phyloP scores from a whole-genome alignment of 1,140 invertebrate genomes.

The Cecropterus lyciades region DNA sequence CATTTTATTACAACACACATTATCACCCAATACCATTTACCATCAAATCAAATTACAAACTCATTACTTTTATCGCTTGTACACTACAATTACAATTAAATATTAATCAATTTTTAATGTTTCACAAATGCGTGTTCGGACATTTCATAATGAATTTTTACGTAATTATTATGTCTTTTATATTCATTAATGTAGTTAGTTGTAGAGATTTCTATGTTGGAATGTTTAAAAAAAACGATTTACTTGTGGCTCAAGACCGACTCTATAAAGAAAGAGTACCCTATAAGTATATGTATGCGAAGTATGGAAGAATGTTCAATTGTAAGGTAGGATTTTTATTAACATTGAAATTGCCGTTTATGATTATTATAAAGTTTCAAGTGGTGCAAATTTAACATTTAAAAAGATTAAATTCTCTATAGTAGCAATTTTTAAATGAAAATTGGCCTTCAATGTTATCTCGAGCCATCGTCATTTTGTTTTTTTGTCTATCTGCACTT shows the following conservation, averaged over 20 bases:
- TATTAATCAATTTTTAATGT: neutral
- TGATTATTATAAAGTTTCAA: too few species aligned
- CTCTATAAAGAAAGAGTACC: slow-evolving; percentile 57
- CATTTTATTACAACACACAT: too few species aligned
- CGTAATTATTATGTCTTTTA: slow-evolving; percentile 15
- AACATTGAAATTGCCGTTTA: too few species aligned
- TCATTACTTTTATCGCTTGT: neutral
- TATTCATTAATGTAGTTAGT: slow-evolving; percentile 24
- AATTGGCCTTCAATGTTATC: too few species aligned
- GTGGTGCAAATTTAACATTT: too few species aligned
- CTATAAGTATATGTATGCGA: slow-evolving; percentile 43
- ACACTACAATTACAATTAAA: too few species aligned
- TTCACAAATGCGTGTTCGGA: neutral
- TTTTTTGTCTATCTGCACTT: too few species aligned
- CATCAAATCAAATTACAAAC: too few species aligned
- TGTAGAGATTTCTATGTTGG: slow-evolving; percentile 64
- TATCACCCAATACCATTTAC: too few species aligned
- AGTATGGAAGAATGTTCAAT: slow-evolving; percentile 65
- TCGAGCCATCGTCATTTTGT: too few species aligned
- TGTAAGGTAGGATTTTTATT: slow-evolving; percentile 55
- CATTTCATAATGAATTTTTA: slow-evolving; percentile 16
- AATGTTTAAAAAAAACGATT: slow-evolving; percentile 67
- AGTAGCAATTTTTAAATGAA: too few species aligned
- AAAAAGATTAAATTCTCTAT: too few species aligned
- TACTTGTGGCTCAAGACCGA: slow-evolving; percentile 61